Percentiles rank a stretch among this genome's conserved stretches.
Evolutionary conservation across 2,113 vertebrate genomes (phyloP).

Genomic region (Pterophyllum scalare): DNA sequence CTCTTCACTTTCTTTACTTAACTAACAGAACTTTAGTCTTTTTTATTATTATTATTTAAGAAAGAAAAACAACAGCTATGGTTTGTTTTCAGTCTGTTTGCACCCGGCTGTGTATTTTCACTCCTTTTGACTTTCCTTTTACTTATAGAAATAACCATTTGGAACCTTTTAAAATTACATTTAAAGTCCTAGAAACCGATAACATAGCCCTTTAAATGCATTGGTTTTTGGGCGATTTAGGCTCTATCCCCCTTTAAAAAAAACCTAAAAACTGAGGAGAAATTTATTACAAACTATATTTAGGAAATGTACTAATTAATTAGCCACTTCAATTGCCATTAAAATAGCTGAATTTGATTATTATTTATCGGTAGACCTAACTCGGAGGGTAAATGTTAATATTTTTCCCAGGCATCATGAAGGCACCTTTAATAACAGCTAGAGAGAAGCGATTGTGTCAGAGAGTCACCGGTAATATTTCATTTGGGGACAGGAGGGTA

Average conservation of each 20-base stretch:
- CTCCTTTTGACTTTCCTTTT: neutral
- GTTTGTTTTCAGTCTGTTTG: neutral
- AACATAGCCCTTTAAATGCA: neutral
- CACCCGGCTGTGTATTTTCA: neutral
- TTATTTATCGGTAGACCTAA: neutral
- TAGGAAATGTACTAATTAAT: neutral
- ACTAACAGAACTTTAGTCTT: neutral
- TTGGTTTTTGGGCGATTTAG: neutral
- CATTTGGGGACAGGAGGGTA: neutral
- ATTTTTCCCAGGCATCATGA: conserved; percentile 22
- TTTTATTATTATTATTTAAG: neutral
- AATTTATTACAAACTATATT: neutral
- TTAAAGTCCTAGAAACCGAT: neutral
- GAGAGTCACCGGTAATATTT: neutral
- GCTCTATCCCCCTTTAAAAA: neutral
- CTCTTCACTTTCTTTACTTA: neutral
- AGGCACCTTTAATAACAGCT: conserved; percentile 41
- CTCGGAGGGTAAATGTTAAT: too few relatives aligned
- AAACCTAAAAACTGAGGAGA: neutral
- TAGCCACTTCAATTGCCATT: neutral
- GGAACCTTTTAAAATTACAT: neutral
- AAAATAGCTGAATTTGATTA: neutral
- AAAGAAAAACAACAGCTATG: neutral
- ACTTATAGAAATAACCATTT: neutral
- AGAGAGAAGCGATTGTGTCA: neutral